Base-by-base conservation (phyloP, 2,113 vertebrate species). In the Heliornis fulica region DNA sequence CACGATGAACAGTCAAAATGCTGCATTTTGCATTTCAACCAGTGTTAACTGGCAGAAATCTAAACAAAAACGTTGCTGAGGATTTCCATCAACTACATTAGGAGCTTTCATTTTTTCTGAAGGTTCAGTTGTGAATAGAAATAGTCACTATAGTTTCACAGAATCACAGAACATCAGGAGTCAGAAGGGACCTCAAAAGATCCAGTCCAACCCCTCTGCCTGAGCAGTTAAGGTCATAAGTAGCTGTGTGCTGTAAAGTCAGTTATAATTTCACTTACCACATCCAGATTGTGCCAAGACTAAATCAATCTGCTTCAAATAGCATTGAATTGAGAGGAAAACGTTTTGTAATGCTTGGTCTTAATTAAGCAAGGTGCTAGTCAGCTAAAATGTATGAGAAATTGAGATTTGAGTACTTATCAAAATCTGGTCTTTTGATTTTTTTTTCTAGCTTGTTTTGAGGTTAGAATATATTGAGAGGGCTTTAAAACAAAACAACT, bases 301-400 rank as follows among this genome's bases (percentile, higher is more conserved):
- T 68, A 84, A 92, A 79, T 11, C 78, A 93, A 84, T 79, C 65
- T 92, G 70, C 53, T 78, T 65, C 43, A 89, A 91, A 93, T 76
- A 72, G 45, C 65, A 68, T 38, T 80, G 19, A 83, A 83, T n/a
- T 38, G 32, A 82, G 16, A 36, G 34, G 21, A 63, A 92, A 90
- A 74, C 36, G 3, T 1, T 5, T 94, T 87, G 71, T 59, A 4
- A 64, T 83, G 40, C 5, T 17, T 79, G 34, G 9, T 89, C 61
- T 79, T 94, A 68, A 78, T 89, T 90, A 74, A 86, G 21, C 23
- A 90, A 91, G n/a, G 40, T 64, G 29, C 7, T 84, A 51, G 43
- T 53, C 71, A 65, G 18, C 71, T 32, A 71, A 91, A 81, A 87
- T 66, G 10, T n/a, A 56, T 43, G 26, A 50, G 11, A 92, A 81